Evolutionary conservation across 2,113 vertebrate genomes (phyloP), one percentile per base, ranked within the genome.

Genomic region (Danionella cerebrum): DNA sequence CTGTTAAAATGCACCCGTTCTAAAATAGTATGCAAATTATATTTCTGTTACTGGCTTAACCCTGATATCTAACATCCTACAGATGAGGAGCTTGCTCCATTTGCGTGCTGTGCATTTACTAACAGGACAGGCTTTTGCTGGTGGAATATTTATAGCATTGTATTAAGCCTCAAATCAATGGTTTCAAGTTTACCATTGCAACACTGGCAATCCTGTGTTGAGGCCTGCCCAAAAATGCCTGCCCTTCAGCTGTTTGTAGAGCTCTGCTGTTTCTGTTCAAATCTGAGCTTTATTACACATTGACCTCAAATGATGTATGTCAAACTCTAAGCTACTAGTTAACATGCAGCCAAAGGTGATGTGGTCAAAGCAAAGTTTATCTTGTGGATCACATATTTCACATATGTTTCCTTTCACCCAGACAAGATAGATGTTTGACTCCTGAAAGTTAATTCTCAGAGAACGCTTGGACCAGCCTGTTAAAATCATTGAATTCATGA

Each of bases 131-230:
- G 79, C 85, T 83, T 83, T 85, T 74, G 80, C 83, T 55, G 22
- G 83, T 76, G 79, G 77, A 87, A 87, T 86, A 89, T 89, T 89
- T 87, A 89, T 86, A 88, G 84, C 81, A 77, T 79, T 84, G 83
- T 83, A 86, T 89, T 85, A 88, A 85, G 84, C 78, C 76, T 78
- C 78, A 83, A 86, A 85, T 89, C 84, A 82, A 83, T 70, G 83
- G 78, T 87, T 84, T 69, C 84, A 85, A 82, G 79, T 84, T 83
- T 84, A 78, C 82, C 77, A 55, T 85, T 85, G 80, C 82, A 81
- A 79, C 83, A 84, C 68, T 48, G 52, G 80, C 67, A 68, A 80
- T 83, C 81, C 81, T 85, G 84, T 89, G 88, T 87, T 79, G 75
- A 81, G 85, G 81, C 88, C 83, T 86, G 88, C 85, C 84, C 80